A percentile compares a stretch with the other conserved stretches of the same genome.
Conservation (phyloP, 2,797 vertebrate genomes). For the Manis pentadactyla region DNA sequence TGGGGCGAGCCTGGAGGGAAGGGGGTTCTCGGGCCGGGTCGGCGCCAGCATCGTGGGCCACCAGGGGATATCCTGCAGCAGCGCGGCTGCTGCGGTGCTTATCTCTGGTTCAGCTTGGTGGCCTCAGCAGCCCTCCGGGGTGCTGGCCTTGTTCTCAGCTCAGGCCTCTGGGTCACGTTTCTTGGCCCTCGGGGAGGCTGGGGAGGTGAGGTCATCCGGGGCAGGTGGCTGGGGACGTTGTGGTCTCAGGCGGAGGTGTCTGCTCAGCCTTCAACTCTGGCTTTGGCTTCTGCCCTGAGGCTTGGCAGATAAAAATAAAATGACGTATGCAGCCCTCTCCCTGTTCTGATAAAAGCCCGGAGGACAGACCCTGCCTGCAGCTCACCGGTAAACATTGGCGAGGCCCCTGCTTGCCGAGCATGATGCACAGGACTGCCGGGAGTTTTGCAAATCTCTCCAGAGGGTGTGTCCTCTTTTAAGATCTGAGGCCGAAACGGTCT, state of each 20-base stretch:
- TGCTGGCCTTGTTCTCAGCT: slow-evolving; percentile 44
- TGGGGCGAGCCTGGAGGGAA: neutral
- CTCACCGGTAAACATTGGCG: slow-evolving; percentile 54
- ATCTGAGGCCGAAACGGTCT: neutral
- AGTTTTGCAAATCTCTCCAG: neutral
- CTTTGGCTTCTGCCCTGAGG: slow-evolving; percentile 10
- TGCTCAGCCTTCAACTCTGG: neutral
- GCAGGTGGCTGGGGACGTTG: slow-evolving; percentile 52
- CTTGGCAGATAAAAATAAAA: neutral
- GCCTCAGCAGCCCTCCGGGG: neutral
- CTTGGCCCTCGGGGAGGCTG: slow-evolving; percentile 2
- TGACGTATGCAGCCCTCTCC: slow-evolving; percentile 27
- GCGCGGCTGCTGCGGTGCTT: fast-evolving
- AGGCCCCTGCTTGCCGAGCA: neutral
- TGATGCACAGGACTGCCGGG: neutral
- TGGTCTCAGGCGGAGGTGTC: slow-evolving; percentile 2
- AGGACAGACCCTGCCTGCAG: neutral
- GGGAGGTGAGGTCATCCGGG: slow-evolving; percentile 70
- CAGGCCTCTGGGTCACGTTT: slow-evolving; percentile 45
- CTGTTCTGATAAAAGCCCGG: slow-evolving; percentile 4
- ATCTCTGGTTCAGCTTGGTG: neutral
- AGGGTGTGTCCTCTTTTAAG: neutral
- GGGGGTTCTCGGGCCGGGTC: neutral
- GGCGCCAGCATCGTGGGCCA: neutral
- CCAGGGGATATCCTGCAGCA: fast-evolving